Conservation (phyloP, 2,888 invertebrate species). For the Sminthurinus aureus region DNA sequence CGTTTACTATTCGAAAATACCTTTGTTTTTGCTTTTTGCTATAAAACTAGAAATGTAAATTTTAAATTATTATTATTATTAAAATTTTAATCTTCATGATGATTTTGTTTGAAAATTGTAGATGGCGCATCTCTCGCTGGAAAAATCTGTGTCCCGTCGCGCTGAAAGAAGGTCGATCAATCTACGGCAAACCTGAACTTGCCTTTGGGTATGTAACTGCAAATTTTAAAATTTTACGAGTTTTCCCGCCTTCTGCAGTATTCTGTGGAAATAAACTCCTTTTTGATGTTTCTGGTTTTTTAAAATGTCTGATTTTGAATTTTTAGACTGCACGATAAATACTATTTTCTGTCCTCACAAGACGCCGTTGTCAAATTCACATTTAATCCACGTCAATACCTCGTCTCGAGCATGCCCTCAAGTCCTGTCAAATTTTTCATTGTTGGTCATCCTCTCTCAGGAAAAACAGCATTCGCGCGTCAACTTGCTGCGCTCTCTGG, state of each 20-base stretch:
- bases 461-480: slow-evolving; percentile 69
- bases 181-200: slow-evolving; percentile 67
- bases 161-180: slow-evolving; percentile 67
- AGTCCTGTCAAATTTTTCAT: slow-evolving; percentile 70
- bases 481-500: slow-evolving; percentile 64
- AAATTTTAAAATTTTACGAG: neutral
- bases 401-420: slow-evolving; percentile 69
- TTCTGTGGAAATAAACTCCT: neutral
- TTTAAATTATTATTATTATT: neutral
- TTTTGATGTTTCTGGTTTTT: neutral
- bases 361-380: slow-evolving; percentile 68
- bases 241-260: no score
- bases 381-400: slow-evolving; percentile 71
- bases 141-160: slow-evolving; percentile 72
- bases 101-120: no score
- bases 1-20: neutral
- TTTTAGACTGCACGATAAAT: slow-evolving; percentile 68
- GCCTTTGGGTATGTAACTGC: slow-evolving; percentile 63
- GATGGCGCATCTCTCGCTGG: slow-evolving; percentile 70
- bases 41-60: neutral
- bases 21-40: neutral
- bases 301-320: neutral
- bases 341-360: slow-evolving; percentile 69
- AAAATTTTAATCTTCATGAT: neutral
- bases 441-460: slow-evolving; percentile 70